Evolutionary conservation across 2,113 vertebrate species (phyloP).

Genomic region (Gallinago paraguaiae): DNA sequence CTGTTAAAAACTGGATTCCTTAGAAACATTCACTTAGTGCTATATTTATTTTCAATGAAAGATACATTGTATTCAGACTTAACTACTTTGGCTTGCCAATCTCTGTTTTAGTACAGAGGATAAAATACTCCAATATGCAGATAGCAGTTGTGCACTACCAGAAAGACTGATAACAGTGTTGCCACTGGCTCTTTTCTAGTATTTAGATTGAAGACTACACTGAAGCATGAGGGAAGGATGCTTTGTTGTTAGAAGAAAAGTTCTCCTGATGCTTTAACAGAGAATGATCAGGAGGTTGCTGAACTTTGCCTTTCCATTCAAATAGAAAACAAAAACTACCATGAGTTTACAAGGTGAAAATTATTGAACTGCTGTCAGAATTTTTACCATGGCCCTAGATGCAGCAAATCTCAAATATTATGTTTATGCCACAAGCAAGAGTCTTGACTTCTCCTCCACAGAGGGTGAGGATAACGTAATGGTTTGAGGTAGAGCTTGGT

Average conservation of each 20-base stretch:
- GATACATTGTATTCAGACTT: neutral
- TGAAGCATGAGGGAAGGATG: neutral
- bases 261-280: neutral
- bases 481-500: neutral
- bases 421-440: neutral
- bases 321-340: neutral
- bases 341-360: neutral
- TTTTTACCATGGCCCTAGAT: neutral
- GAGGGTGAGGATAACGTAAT: neutral
- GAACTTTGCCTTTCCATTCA: neutral
- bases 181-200: neutral
- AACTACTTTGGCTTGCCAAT: neutral
- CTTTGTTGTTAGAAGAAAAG: neutral
- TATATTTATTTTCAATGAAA: neutral
- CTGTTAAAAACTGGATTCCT: neutral
- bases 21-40: neutral
- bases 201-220: neutral
- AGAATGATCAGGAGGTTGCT: neutral
- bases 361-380: neutral
- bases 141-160: neutral
- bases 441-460: neutral
- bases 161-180: neutral
- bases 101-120: neutral
- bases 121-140: neutral
- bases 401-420: neutral